Evolutionary conservation across 1,140 invertebrate genomes (phyloP), one percentile per base, ranked within the genome.

Genomic region (Tribolium madens): DNA sequence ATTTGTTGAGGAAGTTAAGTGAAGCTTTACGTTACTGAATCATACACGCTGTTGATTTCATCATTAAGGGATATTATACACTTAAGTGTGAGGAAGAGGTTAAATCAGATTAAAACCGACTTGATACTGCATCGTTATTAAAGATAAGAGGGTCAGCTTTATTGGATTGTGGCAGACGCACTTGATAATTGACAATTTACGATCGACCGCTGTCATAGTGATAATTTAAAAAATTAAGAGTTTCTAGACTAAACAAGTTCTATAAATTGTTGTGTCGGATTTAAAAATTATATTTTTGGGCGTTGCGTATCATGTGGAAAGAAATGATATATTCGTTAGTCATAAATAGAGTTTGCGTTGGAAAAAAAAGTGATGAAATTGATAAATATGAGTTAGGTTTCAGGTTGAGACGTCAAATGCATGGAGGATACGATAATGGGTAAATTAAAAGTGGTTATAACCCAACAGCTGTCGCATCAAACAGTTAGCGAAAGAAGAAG

Each of bases 201-300:
- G 52, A 21, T 17, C 52, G 52, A 57, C 17, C 52, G 52, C 52
- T 57, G 18, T 57, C 14, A 57, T 2, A 57, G 52, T 21, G 52
- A 57, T 57, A 57, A 57, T 57, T 57, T 26, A 57, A 26, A 57
- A 57, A 57, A 57, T 57, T 26, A 57, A 26, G 52, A 26, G 18
- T n/a, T 21, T 57, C 17, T 57, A 4, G 52, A 18, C 17, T 17
- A 57, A 57, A 57, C n/a, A 42, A 42, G n/a, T n/a, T n/a, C n/a
- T n/a, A 64, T 64, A 64, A 64, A 64, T 64, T 36, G 57, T 64
- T 64, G 57, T 64, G 57, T 36, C 57, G 57, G 57, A 64, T 64
- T 64, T 64, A 64, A 64, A 64, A 64, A 64, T 64, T 64, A 64
- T 64, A 64, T 64, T 64, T 64, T 42, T 12, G 57, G 57, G 52